These are phyloP conservation scores for Larimichthys polyactis DNA, from an alignment of 2,113 vertebrate genomes.

Conservation along the genomic window DNA sequence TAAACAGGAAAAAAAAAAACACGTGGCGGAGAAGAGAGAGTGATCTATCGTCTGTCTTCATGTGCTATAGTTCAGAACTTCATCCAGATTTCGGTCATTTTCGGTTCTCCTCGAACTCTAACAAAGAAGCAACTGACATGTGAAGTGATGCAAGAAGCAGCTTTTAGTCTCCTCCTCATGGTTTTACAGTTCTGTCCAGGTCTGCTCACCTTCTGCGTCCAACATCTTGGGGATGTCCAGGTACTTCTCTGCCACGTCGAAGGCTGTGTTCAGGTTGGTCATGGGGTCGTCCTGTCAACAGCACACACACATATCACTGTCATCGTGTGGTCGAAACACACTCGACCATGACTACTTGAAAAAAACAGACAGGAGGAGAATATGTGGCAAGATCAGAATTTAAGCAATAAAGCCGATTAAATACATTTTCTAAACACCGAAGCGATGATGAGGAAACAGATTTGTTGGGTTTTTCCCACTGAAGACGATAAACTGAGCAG, in stretches of 20 bases:
- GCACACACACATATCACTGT: background rate
- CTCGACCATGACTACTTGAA: background rate
- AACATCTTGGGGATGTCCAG: conserved; percentile 97
- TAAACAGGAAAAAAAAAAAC: background rate
- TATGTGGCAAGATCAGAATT: too few species aligned
- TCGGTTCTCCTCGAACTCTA: background rate
- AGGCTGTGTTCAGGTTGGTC: conserved; percentile 95
- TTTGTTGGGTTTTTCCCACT: too few species aligned
- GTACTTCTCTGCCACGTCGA: conserved; percentile 95
- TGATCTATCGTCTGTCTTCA: background rate
- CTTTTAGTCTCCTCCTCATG: background rate
- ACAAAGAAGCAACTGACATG: background rate
- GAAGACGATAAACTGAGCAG: too few species aligned
- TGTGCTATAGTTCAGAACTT: background rate
- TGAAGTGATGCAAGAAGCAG: background rate
- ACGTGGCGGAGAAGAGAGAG: background rate
- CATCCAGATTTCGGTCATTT: background rate
- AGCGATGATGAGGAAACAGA: too few species aligned
- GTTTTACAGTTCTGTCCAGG: background rate
- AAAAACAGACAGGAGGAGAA: background rate
- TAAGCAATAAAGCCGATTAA: too few species aligned
- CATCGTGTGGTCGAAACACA: too few species aligned
- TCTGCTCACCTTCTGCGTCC: conserved; percentile 92
- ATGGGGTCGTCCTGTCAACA: conserved; percentile 89
- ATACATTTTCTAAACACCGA: too few species aligned